These are phyloP conservation scores for Pristiophorus japonicus DNA, from an alignment of 2,113 vertebrate species.

Conservation along the genomic window DNA sequence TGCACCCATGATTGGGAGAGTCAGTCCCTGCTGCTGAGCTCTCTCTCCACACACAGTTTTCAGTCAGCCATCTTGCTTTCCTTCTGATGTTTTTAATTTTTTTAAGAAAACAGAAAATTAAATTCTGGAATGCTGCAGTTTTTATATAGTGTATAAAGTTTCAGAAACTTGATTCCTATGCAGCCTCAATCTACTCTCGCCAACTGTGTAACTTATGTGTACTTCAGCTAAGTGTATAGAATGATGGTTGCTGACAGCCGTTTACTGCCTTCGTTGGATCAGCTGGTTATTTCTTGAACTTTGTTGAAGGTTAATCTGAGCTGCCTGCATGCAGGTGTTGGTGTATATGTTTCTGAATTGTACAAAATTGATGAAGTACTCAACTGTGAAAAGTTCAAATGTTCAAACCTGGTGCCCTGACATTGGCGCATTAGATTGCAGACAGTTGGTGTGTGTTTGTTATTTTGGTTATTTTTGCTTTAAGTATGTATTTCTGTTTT, in stretches of 20 bases:
- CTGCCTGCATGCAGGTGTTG: conserved; percentile 31
- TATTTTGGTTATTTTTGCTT: neutral
- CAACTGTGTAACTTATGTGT: neutral
- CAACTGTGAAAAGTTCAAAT: conserved; percentile 1
- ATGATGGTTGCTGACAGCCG: neutral
- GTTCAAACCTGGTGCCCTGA: neutral
- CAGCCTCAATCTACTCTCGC: neutral
- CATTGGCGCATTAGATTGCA: neutral
- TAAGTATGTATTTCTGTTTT: conserved; percentile 12
- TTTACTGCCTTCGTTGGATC: neutral
- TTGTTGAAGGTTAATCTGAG: conserved; percentile 19
- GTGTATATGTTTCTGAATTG: conserved; percentile 6
- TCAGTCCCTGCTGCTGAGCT: neutral
- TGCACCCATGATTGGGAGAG: neutral
- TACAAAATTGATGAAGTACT: neutral
- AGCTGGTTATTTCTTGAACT: neutral
- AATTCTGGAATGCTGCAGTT: neutral
- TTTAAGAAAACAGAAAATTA: neutral
- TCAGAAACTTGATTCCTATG: conserved; percentile 14
- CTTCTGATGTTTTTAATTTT: neutral
- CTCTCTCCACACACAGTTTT: neutral
- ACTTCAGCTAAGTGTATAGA: neutral
- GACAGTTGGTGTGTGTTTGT: neutral
- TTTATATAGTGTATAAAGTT: neutral
- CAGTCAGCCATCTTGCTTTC: neutral